These are phyloP conservation scores for Adrianichthys oophorus DNA, from an alignment of 2,797 vertebrate species.

Conservation along the genomic window DNA sequence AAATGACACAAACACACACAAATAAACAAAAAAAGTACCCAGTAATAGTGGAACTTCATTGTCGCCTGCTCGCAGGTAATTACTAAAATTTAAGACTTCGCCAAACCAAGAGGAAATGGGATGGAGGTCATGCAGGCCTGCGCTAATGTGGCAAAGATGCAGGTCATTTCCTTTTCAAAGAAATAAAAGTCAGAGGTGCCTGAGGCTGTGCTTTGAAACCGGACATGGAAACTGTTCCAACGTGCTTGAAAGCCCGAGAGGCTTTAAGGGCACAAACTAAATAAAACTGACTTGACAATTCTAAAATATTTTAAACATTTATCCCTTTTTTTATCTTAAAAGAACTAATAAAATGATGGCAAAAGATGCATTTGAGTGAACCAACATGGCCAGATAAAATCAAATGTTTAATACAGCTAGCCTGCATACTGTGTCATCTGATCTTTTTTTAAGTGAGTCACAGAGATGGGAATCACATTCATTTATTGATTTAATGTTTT, in stretches of 20 bases:
- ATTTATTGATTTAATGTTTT: constrained; percentile 26
- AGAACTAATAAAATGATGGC: neutral
- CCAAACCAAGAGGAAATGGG: constrained; percentile 22
- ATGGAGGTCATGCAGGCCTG: constrained; percentile 33
- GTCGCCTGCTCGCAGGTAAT: constrained; percentile 25
- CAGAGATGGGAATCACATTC: constrained; percentile 7
- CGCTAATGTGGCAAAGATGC: constrained; percentile 55
- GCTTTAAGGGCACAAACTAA: constrained; percentile 17
- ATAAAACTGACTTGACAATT: constrained; percentile 6
- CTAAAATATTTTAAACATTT: too few species aligned
- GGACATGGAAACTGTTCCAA: constrained; percentile 71
- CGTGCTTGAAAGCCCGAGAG: constrained; percentile 33
- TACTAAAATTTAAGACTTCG: constrained; percentile 32
- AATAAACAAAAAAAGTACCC: too few species aligned
- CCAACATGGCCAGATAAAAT: neutral
- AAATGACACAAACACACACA: too few species aligned
- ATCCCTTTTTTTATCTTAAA: neutral
- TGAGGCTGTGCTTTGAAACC: constrained; percentile 47
- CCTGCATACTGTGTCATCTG: constrained; percentile 20
- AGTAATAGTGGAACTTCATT: neutral
- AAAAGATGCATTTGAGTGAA: neutral
- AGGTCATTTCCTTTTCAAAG: constrained; percentile 64
- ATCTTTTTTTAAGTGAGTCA: constrained; percentile 17
- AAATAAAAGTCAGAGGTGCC: constrained; percentile 43
- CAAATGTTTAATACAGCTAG: neutral